Evolutionary conservation across 2,113 vertebrate genomes (phyloP).

Genomic region (Ophthalmolycus amberensis): DNA sequence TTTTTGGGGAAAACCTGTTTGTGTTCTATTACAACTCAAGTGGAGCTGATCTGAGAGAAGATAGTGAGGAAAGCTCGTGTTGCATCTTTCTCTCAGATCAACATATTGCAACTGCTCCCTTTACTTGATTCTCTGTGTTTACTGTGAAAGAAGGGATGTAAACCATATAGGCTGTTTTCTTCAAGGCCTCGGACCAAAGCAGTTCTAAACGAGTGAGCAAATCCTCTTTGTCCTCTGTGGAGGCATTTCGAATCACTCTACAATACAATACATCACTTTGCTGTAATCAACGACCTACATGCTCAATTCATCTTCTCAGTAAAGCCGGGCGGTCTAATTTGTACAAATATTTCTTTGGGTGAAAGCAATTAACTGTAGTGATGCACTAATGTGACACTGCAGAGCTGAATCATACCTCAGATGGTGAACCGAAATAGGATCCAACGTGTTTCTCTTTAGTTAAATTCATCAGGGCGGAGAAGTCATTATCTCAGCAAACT

Average conservation of each 20-base stretch:
- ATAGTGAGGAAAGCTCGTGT: not conserved
- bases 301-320: conserved; percentile 60
- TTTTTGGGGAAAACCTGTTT: not conserved
- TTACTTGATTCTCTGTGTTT: not conserved
- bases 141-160: not conserved
- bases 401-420: conserved; percentile 57
- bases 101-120: not conserved
- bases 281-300: conserved; percentile 66
- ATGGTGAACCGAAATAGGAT: conserved; percentile 61
- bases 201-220: conserved; percentile 18
- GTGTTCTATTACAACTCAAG: not conserved
- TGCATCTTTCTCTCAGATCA: not conserved
- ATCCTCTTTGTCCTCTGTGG: conserved; percentile 67
- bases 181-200: not conserved
- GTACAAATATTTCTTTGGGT: conserved; percentile 77
- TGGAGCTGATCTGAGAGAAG: not conserved
- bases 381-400: conserved; percentile 62
- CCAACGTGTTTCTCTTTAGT: conserved; percentile 65
- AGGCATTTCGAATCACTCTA: conserved; percentile 52
- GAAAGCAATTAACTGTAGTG: conserved; percentile 72
- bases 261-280: conserved; percentile 57
- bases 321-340: conserved; percentile 62
- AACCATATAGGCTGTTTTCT: not conserved
- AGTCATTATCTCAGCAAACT: conserved; percentile 78
- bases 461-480: conserved; percentile 71